Evolutionary conservation across 1,140 invertebrate genomes (phyloP), one percentile per base, ranked within the genome.

Genomic region (Lamellibrachia luymesi): DNA sequence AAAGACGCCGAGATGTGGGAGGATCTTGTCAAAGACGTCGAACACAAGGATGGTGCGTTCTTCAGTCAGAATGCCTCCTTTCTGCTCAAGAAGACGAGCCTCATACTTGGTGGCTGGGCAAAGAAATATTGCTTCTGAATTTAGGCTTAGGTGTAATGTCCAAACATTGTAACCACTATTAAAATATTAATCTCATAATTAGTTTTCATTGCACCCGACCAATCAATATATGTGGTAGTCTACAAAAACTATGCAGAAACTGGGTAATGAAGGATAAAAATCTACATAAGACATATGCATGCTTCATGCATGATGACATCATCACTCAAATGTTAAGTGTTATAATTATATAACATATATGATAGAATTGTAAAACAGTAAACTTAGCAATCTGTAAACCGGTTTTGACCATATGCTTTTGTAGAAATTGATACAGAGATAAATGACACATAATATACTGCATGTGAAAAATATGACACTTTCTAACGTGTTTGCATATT

Each of bases 1-100:
- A 93, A 95, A 96, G 7, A 96, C 95, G 50, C 96, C 96, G 56
- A 96, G 94, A 51, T 95, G 94, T 56, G 96, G 96, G 64, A 96
- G 94, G 13, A 96, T 90, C 89, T 95, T 94, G 94, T 96, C 96
- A 50, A 96, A 93, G 4, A 95, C 95, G 93, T 96, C 93, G 93
- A 96, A 96, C 10, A 95, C 95, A 13, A 96, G 93, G 38, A 94
- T 56, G 51, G 95, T 95, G 52, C 95, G 94, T 51, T 96, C 95
- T 92, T 95, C 95, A 92, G 94, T 95, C 80, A 95, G 94, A 50
- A 92, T 92, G 0, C 92, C 93, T 27, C 93, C 92, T 91, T 22
- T 51, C 91, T 50, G 13, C 52, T 92, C 92, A 17, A 38, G 27
- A 6, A 92, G 52, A 10, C 50, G 49, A 38, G 92, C 92, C 51